Base-by-base conservation (phyloP, 2,888 invertebrate genomes). In the Drosophila anceps region DNA sequence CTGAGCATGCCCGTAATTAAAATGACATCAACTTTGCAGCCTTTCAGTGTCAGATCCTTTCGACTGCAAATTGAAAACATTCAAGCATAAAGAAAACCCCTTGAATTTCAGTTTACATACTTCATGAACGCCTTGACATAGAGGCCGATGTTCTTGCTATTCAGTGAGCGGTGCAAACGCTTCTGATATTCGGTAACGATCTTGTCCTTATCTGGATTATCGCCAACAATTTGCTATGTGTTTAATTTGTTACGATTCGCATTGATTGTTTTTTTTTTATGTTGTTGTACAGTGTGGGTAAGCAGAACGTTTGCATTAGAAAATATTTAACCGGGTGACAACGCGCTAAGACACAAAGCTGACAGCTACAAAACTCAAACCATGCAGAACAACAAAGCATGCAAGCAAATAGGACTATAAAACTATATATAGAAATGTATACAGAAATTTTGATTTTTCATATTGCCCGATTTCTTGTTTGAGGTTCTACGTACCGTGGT, bases 41-140 rank as follows among this genome's bases (percentile, higher is more conserved):
- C 95, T 79, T 95, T 95, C 82, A 96, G 94, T 10, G 95, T 93
- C 78, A 96, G 93, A 92, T 96, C 96, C 88, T 96, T 96, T 75
- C 96, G 96, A 84, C 96, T 96, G n/a, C 9, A 24, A 48, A 35
- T 43, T n/a, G 33, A 35, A 64, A 54, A n/a, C n/a, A 59, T 2
- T 68, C 8, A 24, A 10, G 9, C 0, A 33, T 46, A 43, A 5
- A n/a, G 7, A 0, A 13, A 20, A n/a, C 1, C 20, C 15, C 1
- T 10, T 29, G 1, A 18, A 1, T 12, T 24, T 13, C 2, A 6
- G 6, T 46, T 10, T 3, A 27, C 95, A 94, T 92, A 97, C 97
- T 95, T 96, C 93, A 97, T 95, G 93, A 97, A 97, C 51, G 97
- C 95, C 91, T 96, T 95, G 58, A 97, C 97, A 92, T 96, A 97